Percentiles rank a stretch among this genome's conserved stretches.
phyloP scores from a whole-genome alignment of 2,888 invertebrate genomes.

The Tetrapedia diversipes region DNA sequence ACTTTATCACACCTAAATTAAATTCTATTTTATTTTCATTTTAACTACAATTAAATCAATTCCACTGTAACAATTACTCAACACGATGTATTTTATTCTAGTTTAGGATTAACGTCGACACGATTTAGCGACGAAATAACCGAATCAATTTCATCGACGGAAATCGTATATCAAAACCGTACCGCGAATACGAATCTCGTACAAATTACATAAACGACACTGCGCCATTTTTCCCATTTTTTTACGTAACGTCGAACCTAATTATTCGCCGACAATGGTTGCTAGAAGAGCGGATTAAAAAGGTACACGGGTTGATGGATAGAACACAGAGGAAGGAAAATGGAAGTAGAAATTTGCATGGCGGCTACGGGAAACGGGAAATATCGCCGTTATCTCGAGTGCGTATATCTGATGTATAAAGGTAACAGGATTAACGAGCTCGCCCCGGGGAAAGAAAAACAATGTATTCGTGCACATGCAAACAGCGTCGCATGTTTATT shows the following conservation, averaged over 20 bases:
- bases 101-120: background rate
- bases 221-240: background rate
- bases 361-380: background rate
- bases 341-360: constrained; percentile 1
- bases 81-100: background rate
- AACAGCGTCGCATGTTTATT: constrained; percentile 29
- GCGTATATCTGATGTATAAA: constrained; percentile 10
- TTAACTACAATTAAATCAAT: background rate
- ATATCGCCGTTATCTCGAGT: constrained; percentile 28
- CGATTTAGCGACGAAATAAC: background rate
- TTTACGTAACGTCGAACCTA: constrained; percentile 10
- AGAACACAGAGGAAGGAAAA: background rate
- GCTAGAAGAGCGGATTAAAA: background rate
- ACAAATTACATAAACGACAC: background rate
- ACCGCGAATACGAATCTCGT: background rate
- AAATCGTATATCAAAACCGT: background rate
- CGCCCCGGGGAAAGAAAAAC: constrained; percentile 20
- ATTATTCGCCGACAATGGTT: background rate
- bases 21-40: background rate
- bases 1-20: no score
- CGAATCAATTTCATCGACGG: background rate
- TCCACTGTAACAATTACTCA: background rate
- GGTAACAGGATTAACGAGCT: constrained; percentile 34
- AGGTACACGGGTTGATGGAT: background rate
- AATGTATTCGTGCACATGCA: constrained; percentile 13